These are phyloP conservation scores for Campopleginae sp. DNA, from an alignment of 2,888 invertebrate genomes.

Conservation along the genomic window DNA sequence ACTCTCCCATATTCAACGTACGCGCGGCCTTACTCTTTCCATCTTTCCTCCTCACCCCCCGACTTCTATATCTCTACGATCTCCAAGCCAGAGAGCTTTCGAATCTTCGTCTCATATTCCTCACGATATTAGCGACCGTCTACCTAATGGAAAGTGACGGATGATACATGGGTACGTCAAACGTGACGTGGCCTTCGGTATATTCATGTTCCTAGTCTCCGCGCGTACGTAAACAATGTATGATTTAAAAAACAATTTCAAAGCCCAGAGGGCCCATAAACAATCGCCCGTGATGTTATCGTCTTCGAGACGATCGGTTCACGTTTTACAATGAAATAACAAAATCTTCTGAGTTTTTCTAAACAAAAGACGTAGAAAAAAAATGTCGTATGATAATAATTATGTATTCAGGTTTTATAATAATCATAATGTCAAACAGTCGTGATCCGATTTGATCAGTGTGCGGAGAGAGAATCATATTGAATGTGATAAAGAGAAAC, in stretches of 20 bases:
- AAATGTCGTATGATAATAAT: slow-evolving; percentile 6
- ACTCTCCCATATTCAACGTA: slow-evolving; percentile 25
- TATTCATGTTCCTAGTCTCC: slow-evolving; percentile 33
- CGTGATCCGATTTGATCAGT: slow-evolving; percentile 79
- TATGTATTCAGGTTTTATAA: background rate
- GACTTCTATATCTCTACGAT: slow-evolving; percentile 15
- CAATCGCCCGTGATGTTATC: background rate
- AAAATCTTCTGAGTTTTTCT: background rate
- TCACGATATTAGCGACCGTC: slow-evolving; percentile 78
- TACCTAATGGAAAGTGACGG: slow-evolving; percentile 80
- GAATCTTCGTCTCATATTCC: slow-evolving; percentile 75
- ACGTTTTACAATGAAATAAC: background rate
- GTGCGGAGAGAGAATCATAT: slow-evolving; percentile 74
- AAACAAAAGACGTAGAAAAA: background rate
- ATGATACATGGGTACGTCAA: slow-evolving; percentile 81
- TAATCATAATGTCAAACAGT: background rate
- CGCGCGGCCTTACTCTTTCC: slow-evolving; percentile 36
- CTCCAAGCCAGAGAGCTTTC: slow-evolving; percentile 49
- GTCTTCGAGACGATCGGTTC: background rate
- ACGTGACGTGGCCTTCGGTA: slow-evolving; percentile 75
- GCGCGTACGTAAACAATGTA: background rate
- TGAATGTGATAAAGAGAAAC: slow-evolving; percentile 78
- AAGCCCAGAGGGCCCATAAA: background rate
- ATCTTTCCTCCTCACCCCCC: slow-evolving; percentile 45
- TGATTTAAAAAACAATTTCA: background rate